phyloP scores from a whole-genome alignment of 2,113 vertebrate species.

The Hippocampus barbouri region DNA sequence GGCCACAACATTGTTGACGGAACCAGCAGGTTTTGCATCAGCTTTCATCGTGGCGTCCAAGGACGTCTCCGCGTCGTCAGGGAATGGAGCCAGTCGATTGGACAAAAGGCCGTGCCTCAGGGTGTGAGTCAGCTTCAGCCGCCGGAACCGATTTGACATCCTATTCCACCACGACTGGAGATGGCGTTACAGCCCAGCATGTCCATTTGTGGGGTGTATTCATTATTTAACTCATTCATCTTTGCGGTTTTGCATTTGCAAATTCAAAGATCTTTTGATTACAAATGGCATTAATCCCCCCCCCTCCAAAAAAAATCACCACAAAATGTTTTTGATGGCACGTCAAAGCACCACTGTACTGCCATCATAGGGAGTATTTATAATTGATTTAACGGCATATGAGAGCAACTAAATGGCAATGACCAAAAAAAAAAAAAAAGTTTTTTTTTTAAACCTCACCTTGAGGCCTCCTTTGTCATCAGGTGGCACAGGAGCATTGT shows the following conservation, averaged over 20 bases:
- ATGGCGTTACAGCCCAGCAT: neutral
- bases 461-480: conserved; percentile 92
- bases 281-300: no score
- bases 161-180: conserved; percentile 96
- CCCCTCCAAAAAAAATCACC: neutral
- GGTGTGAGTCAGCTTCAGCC: conserved; percentile 90
- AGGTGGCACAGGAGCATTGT: conserved; percentile 77
- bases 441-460: no score
- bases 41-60: conserved; percentile 87
- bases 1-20: conserved; percentile 25
- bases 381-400: neutral
- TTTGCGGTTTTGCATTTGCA: no score
- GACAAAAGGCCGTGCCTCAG: conserved; percentile 86
- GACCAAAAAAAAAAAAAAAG: no score
- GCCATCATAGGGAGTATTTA: no score
- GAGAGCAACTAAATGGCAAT: neutral
- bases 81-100: conserved; percentile 84
- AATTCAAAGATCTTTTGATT: no score
- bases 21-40: conserved; percentile 44
- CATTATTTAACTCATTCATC: neutral
- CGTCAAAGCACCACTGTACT: no score
- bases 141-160: conserved; percentile 96
- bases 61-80: conserved; percentile 72
- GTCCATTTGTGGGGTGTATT: neutral
- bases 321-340: neutral